Evolutionary conservation across 2,888 invertebrate genomes (phyloP), one percentile per base, ranked within the genome.

Genomic region (Margaritifera margaritifera): DNA sequence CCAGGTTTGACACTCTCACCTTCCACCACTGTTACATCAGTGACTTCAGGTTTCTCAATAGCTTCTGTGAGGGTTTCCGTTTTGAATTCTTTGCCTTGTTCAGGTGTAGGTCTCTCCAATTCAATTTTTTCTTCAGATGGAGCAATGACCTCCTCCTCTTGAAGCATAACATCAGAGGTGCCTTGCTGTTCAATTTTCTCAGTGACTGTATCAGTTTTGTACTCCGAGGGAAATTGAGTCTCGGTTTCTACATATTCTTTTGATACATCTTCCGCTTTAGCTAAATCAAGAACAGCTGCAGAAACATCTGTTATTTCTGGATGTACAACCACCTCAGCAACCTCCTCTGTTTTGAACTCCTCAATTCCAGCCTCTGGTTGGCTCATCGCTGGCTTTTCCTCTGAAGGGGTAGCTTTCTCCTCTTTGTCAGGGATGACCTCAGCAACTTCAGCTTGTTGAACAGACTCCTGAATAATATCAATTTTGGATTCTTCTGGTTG

Each of bases 1-100:
- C 62, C 64, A 50, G 70, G 59, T 18, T 67, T 64, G 53, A 65
- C 75, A 4, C 71, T 69, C 24, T 72, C 69, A 56, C 60, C 31
- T 19, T 50, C 59, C 57, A 62, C 66, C 63, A 80, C 79, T n/a
- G 66, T 60, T 1, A 82, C 75, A 11, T 78, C 76, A 55, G 71
- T 66, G 6, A 80, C 66, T 55, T 79, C 75, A n/a, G 77, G 77
- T 54, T 75, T 69, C 50, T 75, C 67, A 42, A 59, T 25, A 6
- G 58, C 54, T 58, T 81, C 80, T 64, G 72, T 66, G 25, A 73
- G 20, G 52, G 71, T 55, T 15, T 74, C 75, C 42, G 77, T 68
- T 64, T 80, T 65, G 69, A 65, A 78, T 27, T 75, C 72, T 52
- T 64, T 65, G n/a, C 69, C 66, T 27, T 72, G 42, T 68, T 71